Evolutionary conservation across 2,888 invertebrate genomes (phyloP).

Genomic region (Carpatolechia fugitivella): DNA sequence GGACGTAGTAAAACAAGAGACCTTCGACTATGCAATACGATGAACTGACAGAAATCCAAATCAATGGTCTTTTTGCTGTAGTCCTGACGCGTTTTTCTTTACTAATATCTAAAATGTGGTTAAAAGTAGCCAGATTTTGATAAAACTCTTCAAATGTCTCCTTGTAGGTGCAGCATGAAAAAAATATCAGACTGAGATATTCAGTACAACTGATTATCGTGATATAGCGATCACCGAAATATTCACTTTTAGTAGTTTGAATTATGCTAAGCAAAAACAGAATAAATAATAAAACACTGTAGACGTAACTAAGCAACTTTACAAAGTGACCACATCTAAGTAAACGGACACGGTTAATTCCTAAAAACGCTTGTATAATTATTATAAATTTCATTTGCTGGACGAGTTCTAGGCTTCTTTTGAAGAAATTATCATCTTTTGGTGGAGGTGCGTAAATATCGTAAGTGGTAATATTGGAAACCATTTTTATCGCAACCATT

Average conservation of each 20-base stretch:
- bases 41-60: slow-evolving; percentile 30
- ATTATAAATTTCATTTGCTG: slow-evolving; percentile 35
- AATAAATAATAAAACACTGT: slow-evolving; percentile 24
- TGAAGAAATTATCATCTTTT: slow-evolving; percentile 31
- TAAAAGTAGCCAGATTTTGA: slow-evolving; percentile 1
- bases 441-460: slow-evolving; percentile 16
- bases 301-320: slow-evolving; percentile 26
- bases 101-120: slow-evolving; percentile 4
- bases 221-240: background rate
- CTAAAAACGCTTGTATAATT: slow-evolving; percentile 32
- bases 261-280: slow-evolving; percentile 25
- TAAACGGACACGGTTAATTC: slow-evolving; percentile 42
- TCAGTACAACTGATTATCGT: background rate
- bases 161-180: background rate
- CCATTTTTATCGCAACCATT: slow-evolving; percentile 17
- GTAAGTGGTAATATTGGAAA: slow-evolving; percentile 38
- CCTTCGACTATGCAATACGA: slow-evolving; percentile 37
- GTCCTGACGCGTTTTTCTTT: background rate
- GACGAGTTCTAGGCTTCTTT: slow-evolving; percentile 23
- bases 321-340: slow-evolving; percentile 31
- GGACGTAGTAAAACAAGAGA: slow-evolving; percentile 27
- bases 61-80: slow-evolving; percentile 20
- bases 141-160: background rate
- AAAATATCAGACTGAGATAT: slow-evolving; percentile 4
- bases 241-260: background rate